phyloP scores from a whole-genome alignment of 1,140 invertebrate genomes.

The Bombus pascuorum region DNA sequence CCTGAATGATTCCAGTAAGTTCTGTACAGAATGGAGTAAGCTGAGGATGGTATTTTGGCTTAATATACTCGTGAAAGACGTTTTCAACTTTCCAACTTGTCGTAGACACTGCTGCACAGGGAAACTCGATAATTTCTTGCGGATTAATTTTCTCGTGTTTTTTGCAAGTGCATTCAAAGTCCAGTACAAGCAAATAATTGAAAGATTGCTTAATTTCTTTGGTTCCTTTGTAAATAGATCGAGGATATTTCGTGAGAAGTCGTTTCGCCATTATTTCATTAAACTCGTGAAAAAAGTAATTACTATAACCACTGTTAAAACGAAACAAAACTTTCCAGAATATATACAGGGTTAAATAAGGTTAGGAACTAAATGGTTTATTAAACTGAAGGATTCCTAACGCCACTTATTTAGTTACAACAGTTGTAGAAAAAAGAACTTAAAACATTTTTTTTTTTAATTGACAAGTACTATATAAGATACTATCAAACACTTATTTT shows the following conservation, averaged over 20 bases:
- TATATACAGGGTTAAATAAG: not conserved
- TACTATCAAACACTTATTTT: not conserved
- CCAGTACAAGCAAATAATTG: slow-evolving; percentile 84
- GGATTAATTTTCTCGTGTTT: slow-evolving; percentile 60
- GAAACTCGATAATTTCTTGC: slow-evolving; percentile 88
- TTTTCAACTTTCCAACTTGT: slow-evolving; percentile 82
- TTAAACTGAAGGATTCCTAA: not conserved
- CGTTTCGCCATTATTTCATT: slow-evolving; percentile 67
- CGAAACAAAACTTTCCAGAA: not conserved
- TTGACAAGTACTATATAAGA: not conserved
- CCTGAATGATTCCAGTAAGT: slow-evolving; percentile 82
- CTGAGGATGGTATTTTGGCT: slow-evolving; percentile 82
- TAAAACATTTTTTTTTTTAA: no score
- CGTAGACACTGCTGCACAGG: slow-evolving; percentile 84
- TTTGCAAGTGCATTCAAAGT: slow-evolving; percentile 86
- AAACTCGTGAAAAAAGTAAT: not conserved
- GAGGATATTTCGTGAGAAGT: slow-evolving; percentile 53
- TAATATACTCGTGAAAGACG: slow-evolving; percentile 85
- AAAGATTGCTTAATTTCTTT: slow-evolving; percentile 71
- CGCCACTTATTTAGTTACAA: not conserved
- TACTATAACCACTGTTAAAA: no score
- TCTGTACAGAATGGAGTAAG: slow-evolving; percentile 85
- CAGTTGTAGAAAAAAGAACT: not conserved
- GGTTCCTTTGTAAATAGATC: slow-evolving; percentile 22
- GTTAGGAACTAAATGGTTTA: not conserved